Base-by-base conservation (phyloP, 2,113 vertebrate genomes). In the Mionectes macconnelli region DNA sequence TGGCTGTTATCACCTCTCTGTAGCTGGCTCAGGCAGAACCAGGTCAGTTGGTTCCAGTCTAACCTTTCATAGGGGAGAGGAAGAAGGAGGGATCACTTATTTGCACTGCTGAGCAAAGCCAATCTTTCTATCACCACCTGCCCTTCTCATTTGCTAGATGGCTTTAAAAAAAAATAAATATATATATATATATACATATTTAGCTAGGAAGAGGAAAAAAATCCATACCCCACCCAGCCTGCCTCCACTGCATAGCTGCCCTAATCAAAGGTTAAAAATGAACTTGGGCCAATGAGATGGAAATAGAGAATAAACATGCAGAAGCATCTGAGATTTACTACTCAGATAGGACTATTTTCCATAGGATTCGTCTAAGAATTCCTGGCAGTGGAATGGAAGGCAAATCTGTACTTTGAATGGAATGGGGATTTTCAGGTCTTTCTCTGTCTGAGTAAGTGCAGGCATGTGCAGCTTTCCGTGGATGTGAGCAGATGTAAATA, bases 401-500 rank as follows among this genome's bases (percentile, higher is more conserved):
- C 73, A 96, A 89, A 96, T 87, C 68, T 53, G 53, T 87, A 28
- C 60, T 90, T 90, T 82, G 80, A 96, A 93, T 87, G 96, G 96
- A 96, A 96, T 96, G 92, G 93, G 57, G 96, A 96, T 95, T 97
- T 97, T 95, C 94, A 95, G 90, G 92, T 97, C 88, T 90, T 94
- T 90, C 88, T 79, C 79, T 74, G 64, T 17, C 94, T 90, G 57
- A 79, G 62, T 76, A 66, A 86, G 59, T 77, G 52, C 52, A 95
- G 76, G 56, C 88, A 73, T 68, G 53, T 84, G 88, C 90, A 87
- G 69, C 66, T 89, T 92, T 93, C 77, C 73, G 88, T 75, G 69
- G 66, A 78, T 63, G 37, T 64, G 59, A 82, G 47, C 74, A 92
- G 80, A 93, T 35, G 73, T 64, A 94, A 96, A 95, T 90, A 77